Conservation (phyloP, 30 jellyfish, hydroid and myxozoan genomes). For the Mastigias papua region DNA sequence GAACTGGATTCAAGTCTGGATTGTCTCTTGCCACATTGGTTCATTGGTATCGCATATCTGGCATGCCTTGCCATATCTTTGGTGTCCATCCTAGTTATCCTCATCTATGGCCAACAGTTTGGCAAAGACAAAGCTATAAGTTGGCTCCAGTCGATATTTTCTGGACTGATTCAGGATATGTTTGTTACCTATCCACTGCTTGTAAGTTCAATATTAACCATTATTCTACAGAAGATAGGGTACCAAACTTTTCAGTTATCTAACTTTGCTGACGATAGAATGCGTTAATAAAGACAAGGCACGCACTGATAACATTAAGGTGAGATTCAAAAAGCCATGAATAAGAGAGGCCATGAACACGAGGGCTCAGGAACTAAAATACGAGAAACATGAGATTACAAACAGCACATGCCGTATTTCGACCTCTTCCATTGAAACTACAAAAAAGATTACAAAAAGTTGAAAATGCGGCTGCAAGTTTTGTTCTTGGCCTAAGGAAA, state of each 20-base stretch:
- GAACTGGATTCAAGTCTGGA: constrained; percentile 85
- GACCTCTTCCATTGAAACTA: no score
- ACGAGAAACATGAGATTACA: no score
- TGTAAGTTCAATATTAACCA: constrained; percentile 39
- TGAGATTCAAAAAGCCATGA: no score
- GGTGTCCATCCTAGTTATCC: constrained; percentile 70
- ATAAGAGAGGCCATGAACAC: no score
- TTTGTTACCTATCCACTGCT: constrained; percentile 86
- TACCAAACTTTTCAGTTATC: not conserved
- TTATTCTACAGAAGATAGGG: not conserved
- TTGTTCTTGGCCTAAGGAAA: no score
- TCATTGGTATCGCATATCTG: constrained; percentile 67
- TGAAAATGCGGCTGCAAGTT: no score
- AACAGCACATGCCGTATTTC: no score
- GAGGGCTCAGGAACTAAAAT: no score
- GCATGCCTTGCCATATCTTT: constrained; percentile 69
- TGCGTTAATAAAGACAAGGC: no score
- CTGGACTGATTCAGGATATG: constrained; percentile 88
- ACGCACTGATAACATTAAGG: no score
- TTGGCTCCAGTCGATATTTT: constrained; percentile 79
- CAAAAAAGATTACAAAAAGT: no score
- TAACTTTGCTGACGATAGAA: not conserved
- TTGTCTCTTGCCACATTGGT: constrained; percentile 91
- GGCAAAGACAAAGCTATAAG: constrained; percentile 86
- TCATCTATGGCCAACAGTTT: constrained; percentile 92